Percentiles rank a stretch among this genome's conserved stretches.
phyloP scores from a whole-genome alignment of 2,113 vertebrate genomes.

The Thryonomys swinderianus region DNA sequence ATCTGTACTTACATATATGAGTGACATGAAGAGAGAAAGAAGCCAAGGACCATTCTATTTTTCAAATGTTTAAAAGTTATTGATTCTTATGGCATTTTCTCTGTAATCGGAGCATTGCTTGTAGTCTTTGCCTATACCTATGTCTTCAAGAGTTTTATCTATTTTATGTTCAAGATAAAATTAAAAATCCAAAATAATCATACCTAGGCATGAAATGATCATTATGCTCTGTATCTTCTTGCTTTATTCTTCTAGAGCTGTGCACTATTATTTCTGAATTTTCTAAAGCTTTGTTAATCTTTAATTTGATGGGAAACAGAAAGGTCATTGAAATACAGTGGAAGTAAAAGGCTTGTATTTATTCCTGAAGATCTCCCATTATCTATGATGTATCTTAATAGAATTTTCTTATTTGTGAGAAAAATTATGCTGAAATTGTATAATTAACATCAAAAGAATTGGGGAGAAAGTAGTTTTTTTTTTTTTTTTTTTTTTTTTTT shows the following conservation, averaged over 20 bases:
- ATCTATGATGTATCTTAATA: neutral
- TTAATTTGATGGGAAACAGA: neutral
- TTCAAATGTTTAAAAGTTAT: neutral
- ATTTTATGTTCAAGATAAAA: neutral
- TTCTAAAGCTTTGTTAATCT: neutral
- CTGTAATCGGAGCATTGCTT: neutral
- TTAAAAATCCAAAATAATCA: neutral
- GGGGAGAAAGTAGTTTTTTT: too few relatives aligned
- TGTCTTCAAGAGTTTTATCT: neutral
- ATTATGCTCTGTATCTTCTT: neutral
- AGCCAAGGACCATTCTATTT: neutral
- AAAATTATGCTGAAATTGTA: neutral
- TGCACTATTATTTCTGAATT: neutral
- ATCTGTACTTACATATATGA: neutral
- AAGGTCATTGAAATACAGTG: neutral
- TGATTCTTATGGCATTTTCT: neutral
- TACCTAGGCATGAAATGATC: neutral
- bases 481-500: too few relatives aligned
- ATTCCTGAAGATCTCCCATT: neutral
- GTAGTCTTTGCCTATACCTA: neutral
- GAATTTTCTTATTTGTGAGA: neutral
- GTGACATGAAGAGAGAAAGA: neutral
- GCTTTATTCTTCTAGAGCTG: neutral
- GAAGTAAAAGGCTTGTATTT: neutral
- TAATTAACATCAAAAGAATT: neutral